Base-by-base conservation (phyloP, 2,888 invertebrate genomes). In the Acronicta alni region DNA sequence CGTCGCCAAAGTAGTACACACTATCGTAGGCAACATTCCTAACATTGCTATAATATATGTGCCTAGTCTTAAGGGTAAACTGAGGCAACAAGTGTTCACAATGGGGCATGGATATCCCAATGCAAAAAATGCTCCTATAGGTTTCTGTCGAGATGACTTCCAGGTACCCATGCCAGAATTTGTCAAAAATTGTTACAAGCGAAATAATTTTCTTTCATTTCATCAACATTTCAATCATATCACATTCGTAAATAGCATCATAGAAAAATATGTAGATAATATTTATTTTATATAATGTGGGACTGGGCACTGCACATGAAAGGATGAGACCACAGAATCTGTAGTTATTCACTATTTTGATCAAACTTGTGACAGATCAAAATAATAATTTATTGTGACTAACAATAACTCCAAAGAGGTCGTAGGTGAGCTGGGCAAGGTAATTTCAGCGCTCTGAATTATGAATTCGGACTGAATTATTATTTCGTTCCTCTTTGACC, bases 21-120 rank as follows among this genome's bases (percentile, higher is more conserved):
- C 59, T 16, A 66, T 23, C 30, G 81, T 72, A 3, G 85, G 80
- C 30, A 85, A 41, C n/a, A 82, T 42, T 44, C 85, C 86, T 46
- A 69, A 65, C 14, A 61, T 18, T 43, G 76, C 77, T 66, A 85
- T 84, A 14, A 83, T 26, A 55, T 67, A 72, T 9, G 70, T 49
- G 26, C 77, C 79, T 12, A 37, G 54, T 56, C 63, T 62, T 35
- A 85, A 52, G 26, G 79, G 58, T 45, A 81, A 46, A 53, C 56
- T 77, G 43, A 48, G 73, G 57, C 83, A 85, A 53, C 64, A 85
- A 15, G 47, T 23, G 3, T 42, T 7, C 17, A 77, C 39, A 49
- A 75, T 55, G 9, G 82, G 83, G 23, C 75, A 79, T 45, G 51
- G 67, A 43, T 58, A 49, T 56, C 72, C 78, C 45, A 68, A n/a